Percentiles rank a stretch among this genome's conserved stretches.
phyloP scores from a whole-genome alignment of 2,888 invertebrate genomes.

The Chrysolina americana region DNA sequence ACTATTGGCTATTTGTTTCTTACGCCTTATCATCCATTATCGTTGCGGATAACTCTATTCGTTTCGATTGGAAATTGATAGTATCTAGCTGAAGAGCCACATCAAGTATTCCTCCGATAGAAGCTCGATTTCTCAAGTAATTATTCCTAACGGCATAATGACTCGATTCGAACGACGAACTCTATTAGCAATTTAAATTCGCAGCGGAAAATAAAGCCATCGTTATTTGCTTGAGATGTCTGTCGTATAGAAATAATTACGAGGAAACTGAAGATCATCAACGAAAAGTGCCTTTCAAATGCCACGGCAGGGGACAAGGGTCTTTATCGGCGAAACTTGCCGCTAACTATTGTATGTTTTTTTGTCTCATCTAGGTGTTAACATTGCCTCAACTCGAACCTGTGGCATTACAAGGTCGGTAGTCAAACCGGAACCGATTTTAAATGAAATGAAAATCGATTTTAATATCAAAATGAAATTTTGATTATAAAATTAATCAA shows the following conservation, averaged over 20 bases:
- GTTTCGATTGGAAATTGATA: background rate
- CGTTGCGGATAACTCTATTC: background rate
- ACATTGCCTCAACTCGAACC: no score
- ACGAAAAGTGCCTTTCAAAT: background rate
- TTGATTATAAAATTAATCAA: no score
- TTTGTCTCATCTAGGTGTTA: no score
- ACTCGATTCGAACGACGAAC: background rate
- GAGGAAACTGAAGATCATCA: slow-evolving; percentile 7
- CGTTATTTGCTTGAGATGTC: slow-evolving; percentile 8
- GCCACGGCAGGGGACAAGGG: background rate
- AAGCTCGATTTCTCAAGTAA: slow-evolving; percentile 11
- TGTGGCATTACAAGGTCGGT: no score
- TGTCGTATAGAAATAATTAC: background rate
- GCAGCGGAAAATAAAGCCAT: slow-evolving; percentile 7
- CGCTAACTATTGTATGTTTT: no score
- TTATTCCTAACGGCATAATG: background rate
- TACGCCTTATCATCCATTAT: no score
- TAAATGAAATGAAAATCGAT: no score
- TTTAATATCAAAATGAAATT: no score
- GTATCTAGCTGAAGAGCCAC: background rate
- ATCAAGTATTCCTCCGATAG: background rate
- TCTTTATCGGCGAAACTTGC: background rate
- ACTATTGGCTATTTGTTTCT: no score
- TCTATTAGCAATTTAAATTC: slow-evolving; percentile 16
- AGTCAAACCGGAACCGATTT: no score